A percentile compares a stretch with the other conserved stretches of the same genome.
Conservation (phyloP, 1,140 invertebrate genomes). For the Ceratosolen solmsi region DNA sequence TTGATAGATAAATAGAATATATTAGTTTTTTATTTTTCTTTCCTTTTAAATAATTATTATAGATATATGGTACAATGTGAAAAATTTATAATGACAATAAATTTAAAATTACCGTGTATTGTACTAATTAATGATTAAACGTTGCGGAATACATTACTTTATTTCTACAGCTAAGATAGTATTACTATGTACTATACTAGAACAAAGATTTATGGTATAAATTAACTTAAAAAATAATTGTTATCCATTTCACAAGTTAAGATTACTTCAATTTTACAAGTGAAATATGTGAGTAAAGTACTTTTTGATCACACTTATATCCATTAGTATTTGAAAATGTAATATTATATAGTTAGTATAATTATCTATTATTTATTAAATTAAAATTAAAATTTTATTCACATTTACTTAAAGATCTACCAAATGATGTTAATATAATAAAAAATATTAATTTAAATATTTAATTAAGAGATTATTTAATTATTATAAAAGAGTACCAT, state of each 20-base stretch:
- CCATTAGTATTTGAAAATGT: no score
- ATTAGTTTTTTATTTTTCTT: no score
- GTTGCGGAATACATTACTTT: constrained; percentile 36
- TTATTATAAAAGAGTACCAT: no score
- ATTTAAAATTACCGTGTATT: constrained; percentile 17
- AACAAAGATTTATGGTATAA: constrained; percentile 48
- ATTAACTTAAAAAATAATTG: constrained; percentile 50
- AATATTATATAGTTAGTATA: no score
- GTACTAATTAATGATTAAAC: constrained; percentile 46
- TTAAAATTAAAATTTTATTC: no score
- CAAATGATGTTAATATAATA: no score
- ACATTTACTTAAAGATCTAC: no score
- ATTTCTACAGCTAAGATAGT: constrained; percentile 25
- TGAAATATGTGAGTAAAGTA: constrained; percentile 39
- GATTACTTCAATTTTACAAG: constrained; percentile 40
- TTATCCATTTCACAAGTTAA: constrained; percentile 42
- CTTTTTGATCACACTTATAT: no score
- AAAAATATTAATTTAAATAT: no score
- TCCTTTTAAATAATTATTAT: constrained; percentile 26
- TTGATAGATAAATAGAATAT: neutral
- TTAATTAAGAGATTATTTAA: no score
- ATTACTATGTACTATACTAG: neutral
- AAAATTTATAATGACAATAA: constrained; percentile 13
- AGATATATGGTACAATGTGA: neutral
- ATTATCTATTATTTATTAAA: no score